These are phyloP conservation scores for Lampris megalopsis DNA, from an alignment of 2,113 vertebrate genomes.

Conservation along the genomic window DNA sequence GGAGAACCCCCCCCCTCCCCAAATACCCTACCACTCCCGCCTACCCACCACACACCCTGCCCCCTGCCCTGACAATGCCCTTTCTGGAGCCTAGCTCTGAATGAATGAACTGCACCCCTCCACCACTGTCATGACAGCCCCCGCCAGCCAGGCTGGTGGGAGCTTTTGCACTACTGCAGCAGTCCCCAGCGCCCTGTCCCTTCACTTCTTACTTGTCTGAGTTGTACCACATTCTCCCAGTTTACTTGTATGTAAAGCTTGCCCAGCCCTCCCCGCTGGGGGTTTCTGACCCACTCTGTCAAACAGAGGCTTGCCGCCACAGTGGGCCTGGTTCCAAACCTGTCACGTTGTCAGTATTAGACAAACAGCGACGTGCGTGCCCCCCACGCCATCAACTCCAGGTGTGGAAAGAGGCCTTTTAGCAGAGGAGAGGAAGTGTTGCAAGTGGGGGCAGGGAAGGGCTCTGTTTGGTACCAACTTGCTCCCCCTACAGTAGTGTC, in stretches of 20 bases:
- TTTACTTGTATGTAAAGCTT: slow-evolving; percentile 1
- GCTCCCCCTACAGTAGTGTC: slow-evolving; percentile 2
- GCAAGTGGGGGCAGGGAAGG: neutral
- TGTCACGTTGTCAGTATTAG: slow-evolving; percentile 69
- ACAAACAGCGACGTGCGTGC: slow-evolving; percentile 24
- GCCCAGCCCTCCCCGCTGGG: neutral
- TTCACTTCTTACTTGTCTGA: slow-evolving; percentile 12
- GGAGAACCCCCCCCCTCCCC: slow-evolving; percentile 13
- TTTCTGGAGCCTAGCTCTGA: slow-evolving; percentile 51
- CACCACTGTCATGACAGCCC: slow-evolving; percentile 8
- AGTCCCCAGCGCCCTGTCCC: slow-evolving; percentile 7
- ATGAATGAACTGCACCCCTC: slow-evolving; percentile 16
- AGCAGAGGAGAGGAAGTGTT: neutral
- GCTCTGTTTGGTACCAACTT: slow-evolving; percentile 25
- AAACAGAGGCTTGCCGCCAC: slow-evolving; percentile 57
- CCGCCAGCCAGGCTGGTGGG: slow-evolving; percentile 63
- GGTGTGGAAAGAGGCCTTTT: slow-evolving; percentile 15
- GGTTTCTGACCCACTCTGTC: slow-evolving; percentile 59
- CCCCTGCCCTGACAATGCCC: neutral
- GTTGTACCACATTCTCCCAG: neutral
- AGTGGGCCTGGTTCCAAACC: slow-evolving; percentile 66
- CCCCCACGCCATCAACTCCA: neutral
- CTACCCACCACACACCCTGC: slow-evolving; percentile 10
- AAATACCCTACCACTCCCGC: slow-evolving; percentile 18
- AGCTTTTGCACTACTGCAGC: slow-evolving; percentile 72